Percentiles rank a stretch among this genome's conserved stretches.
Conservation (phyloP, 2,113 vertebrate species). For the Catharus minimus region DNA sequence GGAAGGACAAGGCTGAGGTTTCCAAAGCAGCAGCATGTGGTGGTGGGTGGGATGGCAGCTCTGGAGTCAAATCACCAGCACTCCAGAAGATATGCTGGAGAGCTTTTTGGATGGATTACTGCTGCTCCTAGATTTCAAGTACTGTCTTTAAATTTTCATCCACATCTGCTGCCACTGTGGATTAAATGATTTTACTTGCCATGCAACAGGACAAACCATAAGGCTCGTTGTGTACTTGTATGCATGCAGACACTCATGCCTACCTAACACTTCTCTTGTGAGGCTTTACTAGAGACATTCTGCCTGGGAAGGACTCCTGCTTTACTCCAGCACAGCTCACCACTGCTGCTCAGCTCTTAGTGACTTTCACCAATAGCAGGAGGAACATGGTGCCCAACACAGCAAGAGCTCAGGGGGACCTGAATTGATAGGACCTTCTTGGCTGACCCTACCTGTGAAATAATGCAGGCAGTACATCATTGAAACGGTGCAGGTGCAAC, state of each 20-base stretch:
- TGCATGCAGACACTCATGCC: background rate
- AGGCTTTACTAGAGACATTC: background rate
- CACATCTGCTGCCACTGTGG: background rate
- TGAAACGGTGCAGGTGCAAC: background rate
- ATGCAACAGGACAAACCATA: fast-evolving
- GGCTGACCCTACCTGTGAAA: background rate
- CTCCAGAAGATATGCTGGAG: background rate
- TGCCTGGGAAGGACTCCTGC: background rate
- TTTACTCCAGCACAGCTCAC: background rate
- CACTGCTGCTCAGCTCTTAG: background rate
- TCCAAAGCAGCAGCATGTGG: background rate
- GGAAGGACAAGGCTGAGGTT: background rate
- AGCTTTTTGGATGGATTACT: background rate
- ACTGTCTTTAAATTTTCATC: background rate
- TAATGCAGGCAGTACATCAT: fast-evolving
- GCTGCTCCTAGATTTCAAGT: background rate
- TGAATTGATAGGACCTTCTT: background rate
- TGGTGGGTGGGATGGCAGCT: background rate
- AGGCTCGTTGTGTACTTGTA: background rate
- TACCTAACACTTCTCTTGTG: background rate
- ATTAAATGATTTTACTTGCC: background rate
- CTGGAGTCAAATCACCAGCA: background rate
- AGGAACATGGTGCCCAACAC: background rate
- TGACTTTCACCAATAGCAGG: background rate
- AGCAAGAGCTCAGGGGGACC: background rate